Evolutionary conservation across 2,797 vertebrate species (phyloP).

Genomic region (Hemibagrus guttatus): DNA sequence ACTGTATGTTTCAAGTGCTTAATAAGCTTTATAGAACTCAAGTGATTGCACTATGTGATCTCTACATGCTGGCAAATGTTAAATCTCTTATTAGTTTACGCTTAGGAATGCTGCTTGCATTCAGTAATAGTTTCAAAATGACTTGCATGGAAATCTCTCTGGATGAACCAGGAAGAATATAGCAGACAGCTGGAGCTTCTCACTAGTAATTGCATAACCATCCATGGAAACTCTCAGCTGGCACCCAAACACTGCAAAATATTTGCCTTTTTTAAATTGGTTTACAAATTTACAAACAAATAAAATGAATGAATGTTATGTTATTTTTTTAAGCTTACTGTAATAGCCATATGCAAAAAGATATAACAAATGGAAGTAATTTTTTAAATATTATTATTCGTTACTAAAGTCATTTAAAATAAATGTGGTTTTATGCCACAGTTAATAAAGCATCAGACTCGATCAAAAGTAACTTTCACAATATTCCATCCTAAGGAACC

Average conservation of each 20-base stretch:
- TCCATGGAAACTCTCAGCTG: constrained; percentile 61
- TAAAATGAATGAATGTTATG: constrained; percentile 59
- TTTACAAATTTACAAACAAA: constrained; percentile 26
- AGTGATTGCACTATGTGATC: not conserved
- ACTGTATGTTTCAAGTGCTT: not conserved
- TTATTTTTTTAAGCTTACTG: constrained; percentile 63
- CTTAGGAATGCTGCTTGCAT: not conserved
- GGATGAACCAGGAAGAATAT: not conserved
- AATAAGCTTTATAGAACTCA: not conserved
- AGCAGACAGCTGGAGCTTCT: not conserved
- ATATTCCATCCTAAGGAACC: constrained; percentile 20
- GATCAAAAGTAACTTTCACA: constrained; percentile 57
- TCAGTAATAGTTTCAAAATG: not conserved
- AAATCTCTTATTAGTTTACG: not conserved
- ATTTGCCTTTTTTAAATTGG: constrained; percentile 50
- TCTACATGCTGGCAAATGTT: not conserved
- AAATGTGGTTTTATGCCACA: constrained; percentile 62
- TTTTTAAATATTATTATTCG: constrained; percentile 44
- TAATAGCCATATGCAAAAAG: constrained; percentile 64
- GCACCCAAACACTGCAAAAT: constrained; percentile 58
- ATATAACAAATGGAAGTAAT: constrained; percentile 67
- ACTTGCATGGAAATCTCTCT: not conserved
- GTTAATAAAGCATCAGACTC: constrained; percentile 65
- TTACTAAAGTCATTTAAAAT: not conserved
- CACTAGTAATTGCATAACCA: constrained; percentile 23